These are phyloP conservation scores for Biston stratarius DNA, from an alignment of 2,888 invertebrate species.

Conservation along the genomic window DNA sequence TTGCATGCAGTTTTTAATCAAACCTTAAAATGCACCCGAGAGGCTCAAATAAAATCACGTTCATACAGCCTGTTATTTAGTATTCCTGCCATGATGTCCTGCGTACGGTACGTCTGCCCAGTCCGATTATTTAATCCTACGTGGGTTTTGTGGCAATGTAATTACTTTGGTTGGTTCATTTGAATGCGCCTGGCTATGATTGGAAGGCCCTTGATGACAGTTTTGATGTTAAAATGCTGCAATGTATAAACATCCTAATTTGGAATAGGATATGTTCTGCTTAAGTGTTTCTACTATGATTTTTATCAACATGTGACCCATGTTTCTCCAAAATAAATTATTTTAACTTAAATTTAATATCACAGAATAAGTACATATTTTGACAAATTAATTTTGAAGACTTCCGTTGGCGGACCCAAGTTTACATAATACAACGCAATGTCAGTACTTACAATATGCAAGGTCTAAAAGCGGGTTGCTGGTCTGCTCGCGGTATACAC, in stretches of 20 bases:
- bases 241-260: background rate
- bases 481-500: too few species aligned
- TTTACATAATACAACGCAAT: too few species aligned
- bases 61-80: constrained; percentile 57
- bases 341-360: too few species aligned
- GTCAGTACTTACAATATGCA: too few species aligned
- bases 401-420: too few species aligned
- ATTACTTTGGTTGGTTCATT: constrained; percentile 53
- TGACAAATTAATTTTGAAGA: too few species aligned
- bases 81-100: constrained; percentile 69
- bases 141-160: constrained; percentile 66
- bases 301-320: too few species aligned
- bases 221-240: constrained; percentile 43
- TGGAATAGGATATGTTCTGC: background rate
- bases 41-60: constrained; percentile 20
- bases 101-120: constrained; percentile 62
- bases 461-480: too few species aligned
- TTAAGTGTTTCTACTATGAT: too few species aligned
- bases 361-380: too few species aligned
- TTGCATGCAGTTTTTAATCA: constrained; percentile 21
- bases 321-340: too few species aligned
- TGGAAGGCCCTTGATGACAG: constrained; percentile 49
- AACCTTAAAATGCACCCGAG: constrained; percentile 22
- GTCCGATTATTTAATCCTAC: constrained; percentile 72
- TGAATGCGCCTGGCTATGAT: constrained; percentile 54